A percentile compares a stretch with the other conserved stretches of the same genome.
Evolutionary conservation across 53 echinoderm and acorn worm species (phyloP).

Genomic region (Crossaster papposus): DNA sequence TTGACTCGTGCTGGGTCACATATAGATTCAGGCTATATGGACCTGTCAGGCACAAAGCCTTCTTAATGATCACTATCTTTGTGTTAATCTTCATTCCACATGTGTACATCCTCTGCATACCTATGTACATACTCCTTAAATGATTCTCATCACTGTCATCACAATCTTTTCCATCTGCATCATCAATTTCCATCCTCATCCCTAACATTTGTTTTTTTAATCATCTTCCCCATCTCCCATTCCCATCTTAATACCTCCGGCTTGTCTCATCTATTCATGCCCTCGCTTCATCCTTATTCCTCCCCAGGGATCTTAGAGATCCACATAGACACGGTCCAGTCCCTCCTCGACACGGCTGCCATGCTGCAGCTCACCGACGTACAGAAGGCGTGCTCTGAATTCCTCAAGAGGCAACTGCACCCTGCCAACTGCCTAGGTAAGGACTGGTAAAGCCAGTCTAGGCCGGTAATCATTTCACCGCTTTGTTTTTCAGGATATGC

Average conservation of each 20-base stretch:
- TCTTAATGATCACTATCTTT: background rate
- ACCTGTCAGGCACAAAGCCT: background rate
- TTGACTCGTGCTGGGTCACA: no score
- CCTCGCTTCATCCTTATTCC: background rate
- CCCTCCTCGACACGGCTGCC: conserved; percentile 78
- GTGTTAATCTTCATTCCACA: no score
- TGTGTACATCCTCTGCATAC: no score
- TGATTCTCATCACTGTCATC: background rate
- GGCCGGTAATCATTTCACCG: background rate
- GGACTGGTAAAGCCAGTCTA: background rate
- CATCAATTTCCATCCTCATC: conserved; percentile 1
- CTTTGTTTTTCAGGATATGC: no score
- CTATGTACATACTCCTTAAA: no score
- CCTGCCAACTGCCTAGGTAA: conserved; percentile 90
- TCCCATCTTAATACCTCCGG: background rate
- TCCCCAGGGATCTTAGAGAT: conserved; percentile 76
- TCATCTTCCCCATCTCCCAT: conserved; percentile 1
- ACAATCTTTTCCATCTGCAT: background rate
- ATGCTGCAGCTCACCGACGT: conserved; percentile 84
- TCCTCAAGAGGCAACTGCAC: conserved; percentile 90
- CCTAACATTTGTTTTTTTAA: background rate
- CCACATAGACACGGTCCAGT: conserved; percentile 82
- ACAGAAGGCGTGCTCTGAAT: conserved; percentile 84
- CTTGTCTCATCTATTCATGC: background rate
- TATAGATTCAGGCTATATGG: background rate